These are phyloP conservation scores for Sorex maritimensis DNA, from an alignment of 2,797 vertebrate species.

Conservation along the genomic window DNA sequence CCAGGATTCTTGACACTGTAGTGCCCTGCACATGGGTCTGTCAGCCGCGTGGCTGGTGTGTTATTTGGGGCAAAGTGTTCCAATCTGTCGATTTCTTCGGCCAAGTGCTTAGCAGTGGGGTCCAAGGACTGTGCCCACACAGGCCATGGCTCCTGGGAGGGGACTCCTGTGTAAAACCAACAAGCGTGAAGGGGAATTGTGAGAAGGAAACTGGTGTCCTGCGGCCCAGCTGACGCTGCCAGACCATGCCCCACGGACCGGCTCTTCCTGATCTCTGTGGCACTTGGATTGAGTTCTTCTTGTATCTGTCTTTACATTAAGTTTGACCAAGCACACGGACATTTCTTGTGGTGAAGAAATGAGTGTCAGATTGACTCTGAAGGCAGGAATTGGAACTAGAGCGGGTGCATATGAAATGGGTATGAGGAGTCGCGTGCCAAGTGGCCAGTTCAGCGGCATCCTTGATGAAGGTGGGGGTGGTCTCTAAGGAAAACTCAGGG, in stretches of 20 bases:
- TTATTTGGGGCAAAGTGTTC: background rate
- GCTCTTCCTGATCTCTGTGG: background rate
- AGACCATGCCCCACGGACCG: background rate
- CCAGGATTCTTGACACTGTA: background rate
- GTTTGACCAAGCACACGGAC: background rate
- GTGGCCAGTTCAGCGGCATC: background rate
- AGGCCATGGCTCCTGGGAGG: background rate
- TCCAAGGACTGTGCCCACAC: background rate
- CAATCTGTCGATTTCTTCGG: background rate
- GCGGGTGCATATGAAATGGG: background rate
- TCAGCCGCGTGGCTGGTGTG: background rate
- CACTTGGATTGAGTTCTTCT: slow-evolving; percentile 40
- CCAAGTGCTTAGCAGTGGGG: background rate
- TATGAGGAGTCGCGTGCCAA: background rate
- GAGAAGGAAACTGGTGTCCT: background rate
- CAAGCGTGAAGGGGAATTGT: background rate
- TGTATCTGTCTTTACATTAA: slow-evolving; percentile 3
- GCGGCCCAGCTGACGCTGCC: background rate
- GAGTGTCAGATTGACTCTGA: background rate
- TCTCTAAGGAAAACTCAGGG: background rate
- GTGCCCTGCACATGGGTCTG: background rate
- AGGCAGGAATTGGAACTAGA: slow-evolving; percentile 10
- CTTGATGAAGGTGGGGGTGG: background rate
- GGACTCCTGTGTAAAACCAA: background rate
- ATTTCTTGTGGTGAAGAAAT: background rate